Conservation (phyloP, 2,888 invertebrate species). For the Encarsia formosa region DNA sequence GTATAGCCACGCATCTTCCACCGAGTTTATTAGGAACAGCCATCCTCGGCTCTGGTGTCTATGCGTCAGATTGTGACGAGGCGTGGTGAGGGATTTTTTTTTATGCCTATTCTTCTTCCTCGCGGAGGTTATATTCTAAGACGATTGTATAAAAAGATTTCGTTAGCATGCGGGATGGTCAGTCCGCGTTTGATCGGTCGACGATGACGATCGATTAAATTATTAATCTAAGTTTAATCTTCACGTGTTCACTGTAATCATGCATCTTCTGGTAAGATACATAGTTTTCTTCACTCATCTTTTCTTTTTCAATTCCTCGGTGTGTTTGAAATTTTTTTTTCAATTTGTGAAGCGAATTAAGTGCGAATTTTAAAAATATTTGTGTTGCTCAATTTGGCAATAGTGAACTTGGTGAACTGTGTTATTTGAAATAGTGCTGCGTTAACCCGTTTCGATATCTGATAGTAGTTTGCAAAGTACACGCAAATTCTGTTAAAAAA, state of each 20-base stretch:
- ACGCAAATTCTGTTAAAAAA: too few species aligned
- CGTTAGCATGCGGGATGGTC: slow-evolving; percentile 7
- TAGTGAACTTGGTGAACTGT: too few species aligned
- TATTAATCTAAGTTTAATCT: slow-evolving; percentile 3
- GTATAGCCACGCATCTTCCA: slow-evolving; percentile 5
- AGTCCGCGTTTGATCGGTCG: slow-evolving; percentile 17
- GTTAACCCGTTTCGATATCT: too few species aligned
- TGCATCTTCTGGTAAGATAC: slow-evolving; percentile 27
- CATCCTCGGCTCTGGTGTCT: background rate
- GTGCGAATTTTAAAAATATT: too few species aligned
- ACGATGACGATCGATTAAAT: slow-evolving; percentile 21
- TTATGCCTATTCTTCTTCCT: background rate
- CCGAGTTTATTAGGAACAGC: background rate
- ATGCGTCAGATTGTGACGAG: slow-evolving; percentile 25
- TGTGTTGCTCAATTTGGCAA: too few species aligned
- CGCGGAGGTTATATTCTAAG: background rate
- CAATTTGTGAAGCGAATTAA: too few species aligned
- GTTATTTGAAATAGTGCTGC: too few species aligned
- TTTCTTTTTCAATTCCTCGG: too few species aligned
- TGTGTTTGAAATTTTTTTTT: too few species aligned
- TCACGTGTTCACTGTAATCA: slow-evolving; percentile 1
- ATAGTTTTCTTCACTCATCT: too few species aligned
- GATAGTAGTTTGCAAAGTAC: too few species aligned
- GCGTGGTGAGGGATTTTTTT: slow-evolving; percentile 20
- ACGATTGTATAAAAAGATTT: slow-evolving; percentile 25